Conservation (phyloP, 2,888 invertebrate species). For the Busseola fusca region DNA sequence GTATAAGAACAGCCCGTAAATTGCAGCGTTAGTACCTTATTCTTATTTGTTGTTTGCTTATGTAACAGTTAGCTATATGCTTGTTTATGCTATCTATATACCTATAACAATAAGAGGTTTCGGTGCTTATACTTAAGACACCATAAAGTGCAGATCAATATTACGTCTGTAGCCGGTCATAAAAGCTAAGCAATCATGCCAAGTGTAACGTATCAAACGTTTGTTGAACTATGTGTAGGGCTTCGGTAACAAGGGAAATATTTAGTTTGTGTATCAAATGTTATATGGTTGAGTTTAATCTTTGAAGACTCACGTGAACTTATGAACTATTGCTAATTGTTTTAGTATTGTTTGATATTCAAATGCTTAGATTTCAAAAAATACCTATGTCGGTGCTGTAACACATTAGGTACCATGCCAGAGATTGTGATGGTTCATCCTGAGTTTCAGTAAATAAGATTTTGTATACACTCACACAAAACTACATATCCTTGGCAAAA, state of each 20-base stretch:
- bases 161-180: conserved; percentile 54
- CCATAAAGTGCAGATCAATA: conserved; percentile 60
- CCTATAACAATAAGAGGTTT: conserved; percentile 46
- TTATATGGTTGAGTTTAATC: conserved; percentile 6
- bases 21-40: conserved; percentile 17
- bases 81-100: conserved; percentile 28
- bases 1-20: conserved; percentile 36
- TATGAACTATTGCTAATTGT: not conserved
- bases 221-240: conserved; percentile 39
- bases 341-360: not conserved
- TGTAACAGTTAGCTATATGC: conserved; percentile 20
- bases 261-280: conserved; percentile 28
- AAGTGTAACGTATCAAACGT: conserved; percentile 55
- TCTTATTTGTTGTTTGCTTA: conserved; percentile 30
- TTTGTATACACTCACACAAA: conserved; percentile 4
- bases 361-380: conserved; percentile 7
- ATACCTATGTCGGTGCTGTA: not conserved
- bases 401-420: not conserved
- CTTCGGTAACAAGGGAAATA: conserved; percentile 28
- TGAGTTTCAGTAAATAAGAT: conserved; percentile 4
- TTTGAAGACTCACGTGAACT: conserved; percentile 1
- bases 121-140: conserved; percentile 52
- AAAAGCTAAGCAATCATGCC: conserved; percentile 59
- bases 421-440: not conserved
- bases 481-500: conserved; percentile 20